A percentile compares a stretch with the other conserved stretches of the same genome.
phyloP scores from a whole-genome alignment of 1,140 invertebrate genomes.

The Ooceraea biroi region DNA sequence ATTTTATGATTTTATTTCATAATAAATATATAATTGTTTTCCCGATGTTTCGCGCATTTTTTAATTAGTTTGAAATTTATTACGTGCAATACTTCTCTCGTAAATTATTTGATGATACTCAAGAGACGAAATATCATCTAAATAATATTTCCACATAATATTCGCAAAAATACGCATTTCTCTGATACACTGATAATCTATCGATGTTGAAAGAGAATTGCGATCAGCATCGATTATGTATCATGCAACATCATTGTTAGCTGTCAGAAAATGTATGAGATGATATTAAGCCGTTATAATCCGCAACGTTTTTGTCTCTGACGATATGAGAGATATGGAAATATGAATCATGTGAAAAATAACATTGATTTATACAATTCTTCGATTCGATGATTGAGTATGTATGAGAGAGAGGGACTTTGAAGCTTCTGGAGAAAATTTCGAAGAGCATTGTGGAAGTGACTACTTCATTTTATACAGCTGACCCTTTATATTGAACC shows the following conservation, averaged over 20 bases:
- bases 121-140: slow-evolving; percentile 3
- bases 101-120: slow-evolving; percentile 1
- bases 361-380: background rate
- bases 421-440: background rate
- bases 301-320: background rate
- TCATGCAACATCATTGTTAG: slow-evolving; percentile 1
- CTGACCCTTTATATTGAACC: slow-evolving; percentile 38
- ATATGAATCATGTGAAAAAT: background rate
- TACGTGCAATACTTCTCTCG: background rate
- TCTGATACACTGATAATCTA: slow-evolving; percentile 27
- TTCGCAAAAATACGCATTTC: slow-evolving; percentile 26
- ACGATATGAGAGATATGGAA: background rate
- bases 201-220: slow-evolving; percentile 1
- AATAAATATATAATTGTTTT: slow-evolving; percentile 32
- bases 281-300: slow-evolving; percentile 37
- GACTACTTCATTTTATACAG: background rate
- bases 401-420: background rate
- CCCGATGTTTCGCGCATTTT: background rate
- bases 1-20: slow-evolving; percentile 1
- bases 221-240: slow-evolving; percentile 26
- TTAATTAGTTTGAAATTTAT: slow-evolving; percentile 13
- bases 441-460: background rate
- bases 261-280: slow-evolving; percentile 36
- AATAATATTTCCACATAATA: slow-evolving; percentile 42
- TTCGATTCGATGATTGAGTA: background rate